phyloP scores from a whole-genome alignment of 2,797 vertebrate species.

The Hylomyscus alleni region DNA sequence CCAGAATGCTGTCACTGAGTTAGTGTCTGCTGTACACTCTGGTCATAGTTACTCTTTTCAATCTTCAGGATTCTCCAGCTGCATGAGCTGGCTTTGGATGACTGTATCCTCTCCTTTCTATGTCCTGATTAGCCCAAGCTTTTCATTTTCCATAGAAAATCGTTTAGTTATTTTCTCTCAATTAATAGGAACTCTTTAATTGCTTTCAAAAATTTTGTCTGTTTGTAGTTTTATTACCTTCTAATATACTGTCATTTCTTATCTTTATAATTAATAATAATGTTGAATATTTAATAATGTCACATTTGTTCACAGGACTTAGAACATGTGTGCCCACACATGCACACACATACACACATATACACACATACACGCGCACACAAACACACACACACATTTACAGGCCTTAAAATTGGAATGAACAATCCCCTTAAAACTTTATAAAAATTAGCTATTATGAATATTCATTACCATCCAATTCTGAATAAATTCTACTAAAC shows the following conservation, averaged over 20 bases:
- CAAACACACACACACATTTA: background rate
- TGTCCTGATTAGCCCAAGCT: background rate
- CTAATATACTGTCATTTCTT: background rate
- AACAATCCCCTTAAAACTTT: background rate
- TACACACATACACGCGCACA: background rate
- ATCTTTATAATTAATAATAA: constrained; percentile 15
- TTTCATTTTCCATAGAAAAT: constrained; percentile 42
- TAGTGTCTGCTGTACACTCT: background rate
- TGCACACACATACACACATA: background rate
- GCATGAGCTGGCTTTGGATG: background rate
- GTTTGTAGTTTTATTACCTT: background rate
- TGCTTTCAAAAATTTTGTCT: constrained; percentile 43
- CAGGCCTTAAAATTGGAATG: background rate
- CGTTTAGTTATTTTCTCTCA: constrained; percentile 63
- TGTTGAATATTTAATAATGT: background rate
- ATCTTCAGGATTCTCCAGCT: constrained; percentile 45
- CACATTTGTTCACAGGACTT: background rate
- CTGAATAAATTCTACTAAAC: constrained; percentile 18
- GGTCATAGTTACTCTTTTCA: background rate
- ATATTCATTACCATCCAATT: background rate
- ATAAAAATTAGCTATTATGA: background rate
- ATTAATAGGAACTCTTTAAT: constrained; percentile 22
- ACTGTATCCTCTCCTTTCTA: background rate
- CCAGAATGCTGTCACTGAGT: background rate
- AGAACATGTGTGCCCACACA: rapidly evolving